Base-by-base conservation (phyloP, 2,888 invertebrate genomes). In the Uropetala carovei region DNA sequence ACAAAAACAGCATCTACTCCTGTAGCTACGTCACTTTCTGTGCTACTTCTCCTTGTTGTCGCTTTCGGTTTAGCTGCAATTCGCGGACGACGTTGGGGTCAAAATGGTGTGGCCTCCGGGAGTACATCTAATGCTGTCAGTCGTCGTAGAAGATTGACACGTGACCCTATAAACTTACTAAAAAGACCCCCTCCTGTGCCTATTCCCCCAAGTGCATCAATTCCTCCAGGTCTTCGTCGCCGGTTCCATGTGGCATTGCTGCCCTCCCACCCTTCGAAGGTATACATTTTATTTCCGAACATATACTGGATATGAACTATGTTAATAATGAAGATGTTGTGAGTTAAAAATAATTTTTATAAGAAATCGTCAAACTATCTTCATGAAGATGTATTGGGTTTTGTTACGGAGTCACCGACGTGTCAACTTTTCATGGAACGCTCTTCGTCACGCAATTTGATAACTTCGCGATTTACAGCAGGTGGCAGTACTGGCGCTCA, bases 141-240 rank as follows among this genome's bases (percentile, higher is more conserved):
- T 86, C 92, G 93, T 16, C 85, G 93, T 84, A 89, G 93, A 81
- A 93, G 93, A 92, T 57, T 92, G n/a, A 92, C 81, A 13, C 92
- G 92, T 30, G 92, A 93, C 82, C 92, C 93, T 58, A 89, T 89
- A 8, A 89, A 68, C 64, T 68, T 89, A 89, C 43, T 64, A 43
- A 89, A 64, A 89, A 60, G 64, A 18, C 89, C 89, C 43, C 89
- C 89, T 8, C 89, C 89, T 5, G 60, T 89, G 18, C 89, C 89
- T 18, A 60, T 64, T 43, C 89, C 89, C 30, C 64, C 89, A 43
- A 89, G 64, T 89, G 30, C 89, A 43, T 43, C 64, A 43, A 64
- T n/a, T 18, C 64, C 89, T 89, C 89, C 89, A 10, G 89, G 60
- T 56, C 60, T 89, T 89, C 89, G 89, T 68, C 89, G 89, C 89